phyloP scores from a whole-genome alignment of 1,140 invertebrate genomes.

The Drosophila littoralis region DNA sequence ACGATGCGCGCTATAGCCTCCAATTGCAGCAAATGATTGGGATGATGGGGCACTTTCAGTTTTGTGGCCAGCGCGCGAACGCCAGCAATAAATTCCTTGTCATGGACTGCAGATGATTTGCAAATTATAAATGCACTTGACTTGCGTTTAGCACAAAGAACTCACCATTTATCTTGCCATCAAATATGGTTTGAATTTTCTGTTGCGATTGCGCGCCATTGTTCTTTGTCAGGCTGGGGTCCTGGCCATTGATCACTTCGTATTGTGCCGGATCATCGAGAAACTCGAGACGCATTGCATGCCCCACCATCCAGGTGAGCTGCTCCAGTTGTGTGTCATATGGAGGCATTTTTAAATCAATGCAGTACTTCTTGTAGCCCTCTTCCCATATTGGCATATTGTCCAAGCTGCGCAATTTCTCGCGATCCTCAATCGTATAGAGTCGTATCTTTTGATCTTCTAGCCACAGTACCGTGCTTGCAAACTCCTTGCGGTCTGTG shows the following conservation, averaged over 20 bases:
- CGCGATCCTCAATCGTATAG: conserved; percentile 93
- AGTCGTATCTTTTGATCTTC: conserved; percentile 97
- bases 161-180: conserved; percentile 84
- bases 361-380: conserved; percentile 91
- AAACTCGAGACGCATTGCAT: conserved; percentile 93
- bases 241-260: conserved; percentile 87
- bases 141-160: conserved; percentile 87
- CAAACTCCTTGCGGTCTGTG: conserved; percentile 91
- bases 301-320: conserved; percentile 94
- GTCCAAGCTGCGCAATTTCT: conserved; percentile 87
- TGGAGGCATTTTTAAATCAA: conserved; percentile 89
- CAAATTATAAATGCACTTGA: conserved; percentile 92
- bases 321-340: conserved; percentile 86
- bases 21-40: conserved; percentile 91
- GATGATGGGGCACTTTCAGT: conserved; percentile 92
- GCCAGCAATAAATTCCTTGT: conserved; percentile 92
- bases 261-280: conserved; percentile 91
- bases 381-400: conserved; percentile 88
- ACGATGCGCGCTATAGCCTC: conserved; percentile 90
- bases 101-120: conserved; percentile 87
- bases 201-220: conserved; percentile 59
- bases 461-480: conserved; percentile 93
- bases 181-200: conserved; percentile 62
- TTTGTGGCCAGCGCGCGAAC: conserved; percentile 91
- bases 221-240: conserved; percentile 85